These are phyloP conservation scores for Menidia menidia DNA, from an alignment of 2,797 vertebrate species.

Conservation along the genomic window DNA sequence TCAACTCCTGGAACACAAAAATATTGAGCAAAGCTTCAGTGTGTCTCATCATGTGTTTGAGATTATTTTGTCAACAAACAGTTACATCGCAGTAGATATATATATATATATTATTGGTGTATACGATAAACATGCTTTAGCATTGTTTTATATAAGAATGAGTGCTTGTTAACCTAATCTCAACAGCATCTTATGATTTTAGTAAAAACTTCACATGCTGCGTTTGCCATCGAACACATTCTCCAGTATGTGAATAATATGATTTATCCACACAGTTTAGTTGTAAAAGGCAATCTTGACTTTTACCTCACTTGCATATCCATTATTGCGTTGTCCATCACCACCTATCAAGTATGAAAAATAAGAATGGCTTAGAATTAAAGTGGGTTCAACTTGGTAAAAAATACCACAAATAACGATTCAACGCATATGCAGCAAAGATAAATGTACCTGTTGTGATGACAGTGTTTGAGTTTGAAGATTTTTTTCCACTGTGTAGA, in stretches of 20 bases:
- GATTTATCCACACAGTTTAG: too few species aligned
- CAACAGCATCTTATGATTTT: not conserved
- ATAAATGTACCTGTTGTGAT: slow-evolving; percentile 13
- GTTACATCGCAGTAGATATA: not conserved
- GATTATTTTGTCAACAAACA: not conserved
- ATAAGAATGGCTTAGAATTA: not conserved
- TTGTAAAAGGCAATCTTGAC: not conserved
- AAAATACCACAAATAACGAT: not conserved
- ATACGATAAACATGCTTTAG: not conserved
- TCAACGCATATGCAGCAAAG: not conserved
- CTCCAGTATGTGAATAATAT: not conserved
- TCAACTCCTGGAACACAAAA: slow-evolving; percentile 53
- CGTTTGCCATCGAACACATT: too few species aligned
- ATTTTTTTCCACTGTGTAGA: slow-evolving; percentile 31
- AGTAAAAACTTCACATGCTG: too few species aligned
- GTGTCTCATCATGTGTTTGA: not conserved
- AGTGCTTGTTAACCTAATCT: not conserved
- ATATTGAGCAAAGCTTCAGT: not conserved
- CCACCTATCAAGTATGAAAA: slow-evolving; percentile 24
- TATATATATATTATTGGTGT: too few species aligned
- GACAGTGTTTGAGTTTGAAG: not conserved
- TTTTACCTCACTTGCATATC: slow-evolving; percentile 46
- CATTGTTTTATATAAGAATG: not conserved
- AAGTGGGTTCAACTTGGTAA: not conserved
- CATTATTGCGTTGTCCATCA: slow-evolving; percentile 13